Percentiles rank a stretch among this genome's conserved stretches.
Conservation (phyloP, 2,113 vertebrate genomes). For the Chauna torquata region DNA sequence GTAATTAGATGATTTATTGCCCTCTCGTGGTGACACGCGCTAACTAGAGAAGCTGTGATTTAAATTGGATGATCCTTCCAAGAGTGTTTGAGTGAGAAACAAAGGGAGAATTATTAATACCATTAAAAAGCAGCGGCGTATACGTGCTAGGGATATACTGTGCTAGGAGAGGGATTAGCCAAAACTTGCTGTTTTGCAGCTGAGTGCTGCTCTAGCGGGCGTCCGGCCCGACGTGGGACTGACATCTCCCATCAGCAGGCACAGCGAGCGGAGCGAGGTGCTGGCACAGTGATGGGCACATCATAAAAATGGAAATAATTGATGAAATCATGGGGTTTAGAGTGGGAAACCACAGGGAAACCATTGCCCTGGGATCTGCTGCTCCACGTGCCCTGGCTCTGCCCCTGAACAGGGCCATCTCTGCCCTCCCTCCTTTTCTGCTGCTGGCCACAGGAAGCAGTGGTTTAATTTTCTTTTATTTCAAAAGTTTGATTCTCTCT, state of each 20-base stretch:
- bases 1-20: constrained; percentile 76
- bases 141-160: background rate
- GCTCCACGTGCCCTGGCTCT: background rate
- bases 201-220: background rate
- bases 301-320: background rate
- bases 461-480: too few relatives aligned
- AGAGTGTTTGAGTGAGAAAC: constrained; percentile 53
- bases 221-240: rapidly evolving
- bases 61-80: constrained; percentile 72
- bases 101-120: constrained; percentile 61
- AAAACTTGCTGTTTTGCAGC: constrained; percentile 12
- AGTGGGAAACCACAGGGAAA: rapidly evolving
- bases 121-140: background rate
- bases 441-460: background rate
- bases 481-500: background rate
- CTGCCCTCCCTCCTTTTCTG: background rate
- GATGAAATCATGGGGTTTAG: background rate
- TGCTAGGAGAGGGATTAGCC: constrained; percentile 30
- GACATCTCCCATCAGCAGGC: rapidly evolving
- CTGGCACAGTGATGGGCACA: rapidly evolving
- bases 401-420: rapidly evolving
- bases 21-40: constrained; percentile 74
- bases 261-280: background rate
- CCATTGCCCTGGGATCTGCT: background rate
- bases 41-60: constrained; percentile 66